A percentile compares a stretch with the other conserved stretches of the same genome.
phyloP scores from a whole-genome alignment of 2,888 invertebrate species.

The Apeira syringaria region DNA sequence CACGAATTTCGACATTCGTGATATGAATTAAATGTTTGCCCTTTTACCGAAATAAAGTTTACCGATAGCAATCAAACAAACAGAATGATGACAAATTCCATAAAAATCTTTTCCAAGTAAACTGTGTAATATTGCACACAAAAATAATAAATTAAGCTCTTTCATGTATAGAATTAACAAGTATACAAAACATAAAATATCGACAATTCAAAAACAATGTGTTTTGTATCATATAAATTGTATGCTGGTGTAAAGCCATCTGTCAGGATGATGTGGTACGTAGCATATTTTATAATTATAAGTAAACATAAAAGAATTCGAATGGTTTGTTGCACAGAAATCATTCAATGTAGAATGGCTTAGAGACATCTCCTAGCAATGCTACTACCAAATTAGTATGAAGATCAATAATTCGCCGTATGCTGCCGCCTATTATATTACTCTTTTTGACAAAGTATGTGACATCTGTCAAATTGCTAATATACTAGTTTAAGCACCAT shows the following conservation, averaged over 20 bases:
- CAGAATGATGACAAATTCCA: constrained; percentile 69
- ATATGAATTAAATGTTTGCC: not conserved
- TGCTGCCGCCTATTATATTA: too few species aligned
- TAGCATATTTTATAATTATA: constrained; percentile 74
- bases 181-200: constrained; percentile 55
- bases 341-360: not conserved
- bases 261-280: constrained; percentile 57
- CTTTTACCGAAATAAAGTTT: constrained; percentile 21
- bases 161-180: constrained; percentile 66
- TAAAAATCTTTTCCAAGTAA: constrained; percentile 76
- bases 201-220: constrained; percentile 72
- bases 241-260: constrained; percentile 56
- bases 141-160: constrained; percentile 66
- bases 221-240: constrained; percentile 68
- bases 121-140: constrained; percentile 58
- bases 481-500: too few species aligned
- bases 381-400: too few species aligned
- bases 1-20: too few species aligned
- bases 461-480: too few species aligned
- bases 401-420: too few species aligned
- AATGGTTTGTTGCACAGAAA: constrained; percentile 18
- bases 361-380: too few species aligned
- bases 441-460: too few species aligned
- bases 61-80: constrained; percentile 32
- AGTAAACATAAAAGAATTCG: constrained; percentile 53